Percentiles rank a stretch among this genome's conserved stretches.
phyloP scores from a whole-genome alignment of 2,888 invertebrate species.

The Ceramica pisi region DNA sequence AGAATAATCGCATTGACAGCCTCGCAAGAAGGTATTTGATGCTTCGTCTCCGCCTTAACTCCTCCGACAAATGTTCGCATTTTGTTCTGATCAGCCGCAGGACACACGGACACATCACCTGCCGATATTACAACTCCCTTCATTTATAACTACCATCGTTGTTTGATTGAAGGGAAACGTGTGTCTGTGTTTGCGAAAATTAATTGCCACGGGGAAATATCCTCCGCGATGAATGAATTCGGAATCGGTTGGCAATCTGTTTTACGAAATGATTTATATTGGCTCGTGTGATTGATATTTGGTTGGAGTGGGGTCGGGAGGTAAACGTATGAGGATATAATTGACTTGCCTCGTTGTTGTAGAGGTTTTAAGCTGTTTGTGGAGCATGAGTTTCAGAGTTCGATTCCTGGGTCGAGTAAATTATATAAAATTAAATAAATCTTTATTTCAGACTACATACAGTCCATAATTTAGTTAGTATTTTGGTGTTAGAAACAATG shows the following conservation, averaged over 20 bases:
- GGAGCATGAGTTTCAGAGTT: background rate
- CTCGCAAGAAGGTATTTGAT: no score
- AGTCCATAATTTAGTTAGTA: no score
- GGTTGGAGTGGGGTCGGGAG: background rate
- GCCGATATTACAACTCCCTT: conserved; percentile 25
- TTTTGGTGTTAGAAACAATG: no score
- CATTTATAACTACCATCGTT: conserved; percentile 27
- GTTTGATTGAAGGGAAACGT: conserved; percentile 33
- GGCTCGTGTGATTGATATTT: conserved; percentile 7
- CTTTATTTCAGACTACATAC: no score
- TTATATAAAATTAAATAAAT: no score
- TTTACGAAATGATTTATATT: conserved; percentile 9
- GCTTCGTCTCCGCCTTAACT: conserved; percentile 41
- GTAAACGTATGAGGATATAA: background rate
- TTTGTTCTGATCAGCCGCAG: conserved; percentile 39
- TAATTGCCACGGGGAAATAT: background rate
- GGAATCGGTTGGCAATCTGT: conserved; percentile 5
- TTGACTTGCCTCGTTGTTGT: background rate
- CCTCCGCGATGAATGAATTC: background rate
- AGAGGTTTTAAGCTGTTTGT: background rate
- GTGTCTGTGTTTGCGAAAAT: background rate
- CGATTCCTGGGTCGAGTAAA: no score
- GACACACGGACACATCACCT: conserved; percentile 20
- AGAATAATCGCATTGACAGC: no score
- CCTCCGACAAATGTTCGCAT: conserved; percentile 42